These are phyloP conservation scores for Aquatica leii DNA, from an alignment of 2,888 invertebrate species.

Conservation along the genomic window DNA sequence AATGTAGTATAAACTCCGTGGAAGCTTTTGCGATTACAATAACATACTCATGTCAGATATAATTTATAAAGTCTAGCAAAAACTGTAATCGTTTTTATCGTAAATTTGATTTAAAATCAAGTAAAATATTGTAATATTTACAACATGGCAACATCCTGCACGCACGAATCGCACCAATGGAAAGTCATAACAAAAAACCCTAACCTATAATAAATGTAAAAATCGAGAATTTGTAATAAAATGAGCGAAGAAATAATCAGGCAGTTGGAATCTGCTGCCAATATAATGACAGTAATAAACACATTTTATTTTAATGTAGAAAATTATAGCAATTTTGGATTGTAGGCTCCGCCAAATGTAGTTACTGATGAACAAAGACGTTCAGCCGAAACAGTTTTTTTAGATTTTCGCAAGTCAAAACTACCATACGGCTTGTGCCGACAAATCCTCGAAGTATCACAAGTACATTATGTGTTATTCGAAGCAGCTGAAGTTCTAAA, in stretches of 20 bases:
- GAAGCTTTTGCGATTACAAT: too few species aligned
- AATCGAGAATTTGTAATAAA: conserved; percentile 12
- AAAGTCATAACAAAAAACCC: conserved; percentile 5
- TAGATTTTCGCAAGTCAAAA: conserved; percentile 82
- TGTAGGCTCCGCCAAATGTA: conserved; percentile 80
- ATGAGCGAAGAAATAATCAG: conserved; percentile 66
- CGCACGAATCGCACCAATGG: background rate
- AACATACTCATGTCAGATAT: too few species aligned
- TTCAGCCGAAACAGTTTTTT: conserved; percentile 81
- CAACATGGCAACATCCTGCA: too few species aligned
- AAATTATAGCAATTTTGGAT: conserved; percentile 14
- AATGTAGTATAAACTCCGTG: too few species aligned
- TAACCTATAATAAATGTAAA: conserved; percentile 17
- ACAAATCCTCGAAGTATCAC: conserved; percentile 76
- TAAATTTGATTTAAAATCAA: too few species aligned
- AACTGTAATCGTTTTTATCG: too few species aligned
- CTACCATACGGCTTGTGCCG: conserved; percentile 83
- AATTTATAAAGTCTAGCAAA: too few species aligned
- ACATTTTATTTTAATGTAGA: conserved; percentile 31
- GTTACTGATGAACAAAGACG: conserved; percentile 81
- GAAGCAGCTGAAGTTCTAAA: conserved; percentile 86
- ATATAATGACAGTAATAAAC: conserved; percentile 76
- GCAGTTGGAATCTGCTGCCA: conserved; percentile 79
- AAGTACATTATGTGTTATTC: conserved; percentile 83
- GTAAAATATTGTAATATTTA: too few species aligned